Base-by-base conservation (phyloP, 2,888 invertebrate genomes). In the Hartigia nigra region DNA sequence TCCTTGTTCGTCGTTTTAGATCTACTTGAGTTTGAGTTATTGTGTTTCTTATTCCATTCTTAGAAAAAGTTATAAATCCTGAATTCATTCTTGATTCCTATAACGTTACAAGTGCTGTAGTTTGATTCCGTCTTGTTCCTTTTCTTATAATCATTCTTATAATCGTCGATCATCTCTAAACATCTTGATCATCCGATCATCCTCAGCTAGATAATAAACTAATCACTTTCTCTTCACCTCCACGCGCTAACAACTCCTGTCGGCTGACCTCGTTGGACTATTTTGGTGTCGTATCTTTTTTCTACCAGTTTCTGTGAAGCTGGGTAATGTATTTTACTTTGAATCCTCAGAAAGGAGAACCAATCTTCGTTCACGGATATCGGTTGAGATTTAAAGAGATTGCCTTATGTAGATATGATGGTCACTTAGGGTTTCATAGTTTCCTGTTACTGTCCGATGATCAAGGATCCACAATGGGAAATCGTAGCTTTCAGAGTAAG, bases 291-390 rank as follows among this genome's bases (percentile, higher is more conserved):
- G 76, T 76, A 76, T 76, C 76, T 70, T 76, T 70, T 76, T 76
- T 76, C 81, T 78, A 78, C 31, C 55, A 75, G n/a, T 82, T 77
- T 72, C 76, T 12, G 76, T 34, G 81, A 80, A 39, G 75, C 77
- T 83, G 74, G 85, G 86, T 86, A 86, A 86, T 77, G 87, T 86
- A 87, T 87, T 78, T 81, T 80, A 81, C 76, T 76, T 81, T 80
- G 81, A 76, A 78, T 72, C 80, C 74, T 81, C 32, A 78, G 35
- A 0, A 75, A 23, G 32, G 75, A 75, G 11, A 36, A 75, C 39
- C 81, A 79, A 75, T 77, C 77, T 74, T 80, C 77, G 80, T 77
- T 32, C 74, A 76, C 76, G 79, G 75, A 84, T 83, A 82, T 55
- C 81, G 82, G 84, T 85, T 81, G 82, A 83, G 81, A 81, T 70